phyloP scores from a whole-genome alignment of 2,888 invertebrate genomes.

The Athalia circularis region DNA sequence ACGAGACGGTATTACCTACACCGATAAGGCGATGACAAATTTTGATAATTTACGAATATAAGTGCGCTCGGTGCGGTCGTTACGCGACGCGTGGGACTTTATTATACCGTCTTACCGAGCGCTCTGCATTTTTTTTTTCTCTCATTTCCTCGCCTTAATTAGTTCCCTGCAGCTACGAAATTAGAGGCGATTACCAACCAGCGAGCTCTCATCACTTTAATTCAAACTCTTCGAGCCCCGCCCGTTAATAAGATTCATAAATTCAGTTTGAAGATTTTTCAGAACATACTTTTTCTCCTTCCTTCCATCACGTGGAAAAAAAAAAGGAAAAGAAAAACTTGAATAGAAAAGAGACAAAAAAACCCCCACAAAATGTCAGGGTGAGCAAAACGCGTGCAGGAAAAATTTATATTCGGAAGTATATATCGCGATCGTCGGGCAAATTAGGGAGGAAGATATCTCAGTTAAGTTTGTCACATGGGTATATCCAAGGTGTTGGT shows the following conservation, averaged over 20 bases:
- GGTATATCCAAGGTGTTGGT: neutral
- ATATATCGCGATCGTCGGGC: neutral
- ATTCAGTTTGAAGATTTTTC: too few species aligned
- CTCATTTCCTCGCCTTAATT: neutral
- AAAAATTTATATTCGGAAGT: neutral
- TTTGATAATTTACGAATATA: constrained; percentile 29
- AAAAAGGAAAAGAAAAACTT: too few species aligned
- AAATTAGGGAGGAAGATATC: constrained; percentile 31
- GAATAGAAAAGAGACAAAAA: neutral
- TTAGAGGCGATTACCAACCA: neutral
- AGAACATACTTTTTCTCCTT: too few species aligned
- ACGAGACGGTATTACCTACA: neutral
- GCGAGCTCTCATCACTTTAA: neutral
- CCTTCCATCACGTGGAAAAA: too few species aligned
- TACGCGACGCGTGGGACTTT: constrained; percentile 31
- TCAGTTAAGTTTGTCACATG: neutral
- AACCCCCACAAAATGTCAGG: too few species aligned
- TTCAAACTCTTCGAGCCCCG: neutral
- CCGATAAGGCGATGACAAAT: constrained; percentile 40
- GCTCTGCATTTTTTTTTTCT: neutral
- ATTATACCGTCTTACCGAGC: neutral
- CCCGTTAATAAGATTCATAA: neutral
- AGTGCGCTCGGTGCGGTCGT: constrained; percentile 11
- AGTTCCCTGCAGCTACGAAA: constrained; percentile 3
- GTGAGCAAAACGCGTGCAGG: neutral